Evolutionary conservation across 2,888 invertebrate genomes (phyloP).

Genomic region (Callyntrura sp.): DNA sequence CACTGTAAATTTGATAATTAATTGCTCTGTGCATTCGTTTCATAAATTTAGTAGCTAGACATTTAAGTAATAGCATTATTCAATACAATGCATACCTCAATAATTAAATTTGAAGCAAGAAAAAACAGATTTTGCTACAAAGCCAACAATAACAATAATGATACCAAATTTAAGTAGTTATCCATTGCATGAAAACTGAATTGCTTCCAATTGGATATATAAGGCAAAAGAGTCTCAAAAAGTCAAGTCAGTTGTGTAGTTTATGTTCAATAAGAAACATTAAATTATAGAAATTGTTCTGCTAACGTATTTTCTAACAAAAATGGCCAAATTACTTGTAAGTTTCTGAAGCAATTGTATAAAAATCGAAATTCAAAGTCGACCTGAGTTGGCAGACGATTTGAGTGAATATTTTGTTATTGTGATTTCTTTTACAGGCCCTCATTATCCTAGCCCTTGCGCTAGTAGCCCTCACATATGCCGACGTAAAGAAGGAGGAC

Average conservation of each 20-base stretch:
- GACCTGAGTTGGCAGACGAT: too few relatives aligned
- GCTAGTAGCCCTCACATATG: constrained; percentile 51
- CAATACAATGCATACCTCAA: too few relatives aligned
- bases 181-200: background rate
- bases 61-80: too few relatives aligned
- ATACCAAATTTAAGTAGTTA: too few relatives aligned
- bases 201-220: constrained; percentile 2
- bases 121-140: too few relatives aligned
- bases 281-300: background rate
- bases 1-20: too few relatives aligned
- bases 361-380: background rate
- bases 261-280: constrained; percentile 11
- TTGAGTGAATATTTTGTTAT: constrained; percentile 29
- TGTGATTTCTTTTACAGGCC: constrained; percentile 23
- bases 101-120: too few relatives aligned
- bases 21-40: too few relatives aligned
- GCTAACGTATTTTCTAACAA: background rate
- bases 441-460: constrained; percentile 66
- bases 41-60: too few relatives aligned
- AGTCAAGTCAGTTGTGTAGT: constrained; percentile 3
- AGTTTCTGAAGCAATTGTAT: constrained; percentile 34
- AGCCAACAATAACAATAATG: too few relatives aligned
- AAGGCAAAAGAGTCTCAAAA: background rate
- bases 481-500: constrained; percentile 51
- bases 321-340: constrained; percentile 78